A percentile compares a stretch with the other conserved stretches of the same genome.
phyloP scores from a whole-genome alignment of 1,140 invertebrate species.

The Campoletis sonorensis region DNA sequence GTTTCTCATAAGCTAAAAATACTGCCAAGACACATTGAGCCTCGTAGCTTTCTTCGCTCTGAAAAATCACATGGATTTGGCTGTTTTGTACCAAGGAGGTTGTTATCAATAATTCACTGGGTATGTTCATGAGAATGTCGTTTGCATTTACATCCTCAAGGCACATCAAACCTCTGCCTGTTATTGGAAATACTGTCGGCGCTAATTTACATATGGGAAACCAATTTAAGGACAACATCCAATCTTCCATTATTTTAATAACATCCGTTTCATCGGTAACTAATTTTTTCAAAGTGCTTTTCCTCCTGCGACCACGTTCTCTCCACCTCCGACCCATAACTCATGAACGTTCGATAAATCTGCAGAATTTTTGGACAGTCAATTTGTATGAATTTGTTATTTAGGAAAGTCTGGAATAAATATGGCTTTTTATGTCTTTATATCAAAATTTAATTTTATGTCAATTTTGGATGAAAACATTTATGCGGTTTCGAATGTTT shows the following conservation, averaged over 20 bases:
- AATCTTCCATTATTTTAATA: conserved; percentile 73
- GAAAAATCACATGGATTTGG: conserved; percentile 74
- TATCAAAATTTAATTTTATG: too few relatives aligned
- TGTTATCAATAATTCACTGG: conserved; percentile 79
- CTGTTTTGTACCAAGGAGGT: conserved; percentile 73
- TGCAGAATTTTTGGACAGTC: conserved; percentile 52
- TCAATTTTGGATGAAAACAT: too few relatives aligned
- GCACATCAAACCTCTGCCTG: conserved; percentile 80
- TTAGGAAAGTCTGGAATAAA: neutral
- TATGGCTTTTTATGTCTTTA: too few relatives aligned
- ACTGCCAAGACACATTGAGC: conserved; percentile 79
- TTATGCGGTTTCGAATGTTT: too few relatives aligned
- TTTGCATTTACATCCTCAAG: conserved; percentile 74
- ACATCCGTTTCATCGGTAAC: conserved; percentile 67
- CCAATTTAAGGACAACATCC: conserved; percentile 74
- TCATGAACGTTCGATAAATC: conserved; percentile 56
- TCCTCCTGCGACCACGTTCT: conserved; percentile 68
- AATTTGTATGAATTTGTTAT: neutral
- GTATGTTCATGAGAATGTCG: conserved; percentile 79
- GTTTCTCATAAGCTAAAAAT: conserved; percentile 79
- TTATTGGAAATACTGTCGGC: conserved; percentile 75
- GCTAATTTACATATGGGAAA: conserved; percentile 70
- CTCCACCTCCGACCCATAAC: conserved; percentile 77
- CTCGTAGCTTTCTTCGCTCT: conserved; percentile 65
- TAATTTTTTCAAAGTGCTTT: conserved; percentile 66